Evolutionary conservation across 2,113 vertebrate genomes (phyloP).

Genomic region (Mola mola): DNA sequence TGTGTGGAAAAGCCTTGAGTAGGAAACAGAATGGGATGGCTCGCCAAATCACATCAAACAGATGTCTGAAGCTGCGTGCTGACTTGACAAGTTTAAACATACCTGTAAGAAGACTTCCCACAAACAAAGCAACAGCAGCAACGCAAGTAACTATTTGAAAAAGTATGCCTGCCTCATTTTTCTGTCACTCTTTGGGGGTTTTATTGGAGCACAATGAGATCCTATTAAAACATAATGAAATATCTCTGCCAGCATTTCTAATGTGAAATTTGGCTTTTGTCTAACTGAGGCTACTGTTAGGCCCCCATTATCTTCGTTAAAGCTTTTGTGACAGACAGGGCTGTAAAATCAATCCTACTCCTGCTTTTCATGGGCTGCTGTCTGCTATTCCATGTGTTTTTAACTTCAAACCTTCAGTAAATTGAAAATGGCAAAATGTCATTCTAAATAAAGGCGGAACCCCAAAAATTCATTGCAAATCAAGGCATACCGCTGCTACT

Average conservation of each 20-base stretch:
- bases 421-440: background rate
- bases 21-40: conserved; percentile 55
- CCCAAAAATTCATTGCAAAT: background rate
- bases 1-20: conserved; percentile 63
- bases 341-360: conserved; percentile 18
- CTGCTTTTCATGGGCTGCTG: background rate
- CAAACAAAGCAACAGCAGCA: conserved; percentile 50
- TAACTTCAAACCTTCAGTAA: conserved; percentile 1
- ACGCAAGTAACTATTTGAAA: conserved; percentile 29
- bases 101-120: conserved; percentile 53
- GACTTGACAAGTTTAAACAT: conserved; percentile 68
- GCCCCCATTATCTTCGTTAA: conserved; percentile 12
- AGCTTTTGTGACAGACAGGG: conserved; percentile 16
- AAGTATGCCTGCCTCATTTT: conserved; percentile 12
- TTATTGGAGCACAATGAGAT: conserved; percentile 22
- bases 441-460: background rate
- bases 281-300: conserved; percentile 19
- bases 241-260: conserved; percentile 23
- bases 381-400: conserved; percentile 10
- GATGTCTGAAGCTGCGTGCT: conserved; percentile 61
- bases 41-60: conserved; percentile 74
- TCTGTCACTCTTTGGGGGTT: conserved; percentile 19
- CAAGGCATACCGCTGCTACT: too few relatives aligned
- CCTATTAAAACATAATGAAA: conserved; percentile 38
- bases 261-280: conserved; percentile 37